A percentile compares a stretch with the other conserved stretches of the same genome.
phyloP scores from a whole-genome alignment of 2,888 invertebrate species.

The Drosophila histrio region DNA sequence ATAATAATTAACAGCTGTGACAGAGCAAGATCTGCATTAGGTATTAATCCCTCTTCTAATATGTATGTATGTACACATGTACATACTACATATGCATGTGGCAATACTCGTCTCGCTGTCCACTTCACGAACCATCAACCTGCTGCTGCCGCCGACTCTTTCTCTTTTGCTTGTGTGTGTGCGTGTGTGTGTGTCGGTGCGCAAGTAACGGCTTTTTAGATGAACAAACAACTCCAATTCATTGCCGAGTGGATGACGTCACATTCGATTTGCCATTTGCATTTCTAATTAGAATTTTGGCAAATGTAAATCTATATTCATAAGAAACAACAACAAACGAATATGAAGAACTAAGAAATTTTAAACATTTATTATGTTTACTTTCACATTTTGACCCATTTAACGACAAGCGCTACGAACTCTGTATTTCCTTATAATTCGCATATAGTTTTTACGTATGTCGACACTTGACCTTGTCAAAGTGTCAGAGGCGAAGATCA shows the following conservation, averaged over 20 bases:
- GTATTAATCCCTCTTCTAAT: not conserved
- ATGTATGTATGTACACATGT: not conserved
- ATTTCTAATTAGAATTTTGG: slow-evolving; percentile 29
- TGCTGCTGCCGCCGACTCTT: slow-evolving; percentile 40
- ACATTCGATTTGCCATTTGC: slow-evolving; percentile 20
- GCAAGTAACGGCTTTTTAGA: slow-evolving; percentile 46
- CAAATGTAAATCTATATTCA: slow-evolving; percentile 19
- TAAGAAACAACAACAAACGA: not conserved
- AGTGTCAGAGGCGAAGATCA: slow-evolving; percentile 2
- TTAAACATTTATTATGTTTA: slow-evolving; percentile 10
- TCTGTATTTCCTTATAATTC: not conserved
- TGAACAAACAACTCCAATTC: slow-evolving; percentile 49
- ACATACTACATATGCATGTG: slow-evolving; percentile 21
- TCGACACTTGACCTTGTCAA: not conserved
- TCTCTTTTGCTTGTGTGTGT: slow-evolving; percentile 21
- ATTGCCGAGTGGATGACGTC: slow-evolving; percentile 44
- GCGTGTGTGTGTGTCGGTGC: not conserved
- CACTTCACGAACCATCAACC: slow-evolving; percentile 38
- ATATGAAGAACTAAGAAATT: not conserved
- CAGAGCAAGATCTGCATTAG: slow-evolving; percentile 24
- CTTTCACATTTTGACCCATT: slow-evolving; percentile 30
- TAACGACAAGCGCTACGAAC: not conserved
- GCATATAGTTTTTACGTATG: not conserved
- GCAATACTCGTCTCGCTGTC: slow-evolving; percentile 44
- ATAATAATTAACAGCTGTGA: slow-evolving; percentile 28